Evolutionary conservation across 2,888 invertebrate genomes (phyloP), one percentile per base, ranked within the genome.

Genomic region (Aspidiotus destructor): DNA sequence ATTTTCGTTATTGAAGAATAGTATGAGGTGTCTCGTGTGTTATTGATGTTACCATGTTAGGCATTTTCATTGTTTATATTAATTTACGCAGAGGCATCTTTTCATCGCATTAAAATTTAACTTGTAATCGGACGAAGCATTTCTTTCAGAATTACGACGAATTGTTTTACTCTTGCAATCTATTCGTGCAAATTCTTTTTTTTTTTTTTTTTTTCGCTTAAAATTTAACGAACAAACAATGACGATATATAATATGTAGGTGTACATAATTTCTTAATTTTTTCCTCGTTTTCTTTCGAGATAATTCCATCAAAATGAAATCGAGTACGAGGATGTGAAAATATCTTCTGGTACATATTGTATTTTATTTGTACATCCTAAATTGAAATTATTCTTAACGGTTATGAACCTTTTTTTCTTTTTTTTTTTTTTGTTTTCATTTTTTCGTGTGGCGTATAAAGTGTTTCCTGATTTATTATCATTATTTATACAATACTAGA

Each of bases 401-500:
- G 28, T 28, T 28, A 28, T 28, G 5, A 28, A 28, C 28, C 28
- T 28, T 1, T 28, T 28, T 28, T 5, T 28, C 5, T n/a, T 28
- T 28, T 28, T 28, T 28, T 28, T 28, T 28, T 28, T 11, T 28
- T 58, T 6, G 10, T 58, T 58, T 58, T 40, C 9, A 28, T 58
- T 58, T 28, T 10, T 28, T 16, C 28, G 28, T 11, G 40, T 17
- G 40, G 9, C 10, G 28, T 17, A 10, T 17, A 58, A 58, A 28
- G 28, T 44, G 65, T 65, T 65, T 65, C 65, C 65, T 65, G 58
- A 58, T 58, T 58, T 65, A 55, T 63, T 41, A 63, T 65, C 55
- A 40, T 65, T 65, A 65, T 58, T 65, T 44, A 40, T 28, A 28
- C 28, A 28, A 28, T 65, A 41, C 58, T 65, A 65, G 65, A 65